Base-by-base conservation (phyloP, 2,888 invertebrate genomes). In the Cancer borealis region DNA sequence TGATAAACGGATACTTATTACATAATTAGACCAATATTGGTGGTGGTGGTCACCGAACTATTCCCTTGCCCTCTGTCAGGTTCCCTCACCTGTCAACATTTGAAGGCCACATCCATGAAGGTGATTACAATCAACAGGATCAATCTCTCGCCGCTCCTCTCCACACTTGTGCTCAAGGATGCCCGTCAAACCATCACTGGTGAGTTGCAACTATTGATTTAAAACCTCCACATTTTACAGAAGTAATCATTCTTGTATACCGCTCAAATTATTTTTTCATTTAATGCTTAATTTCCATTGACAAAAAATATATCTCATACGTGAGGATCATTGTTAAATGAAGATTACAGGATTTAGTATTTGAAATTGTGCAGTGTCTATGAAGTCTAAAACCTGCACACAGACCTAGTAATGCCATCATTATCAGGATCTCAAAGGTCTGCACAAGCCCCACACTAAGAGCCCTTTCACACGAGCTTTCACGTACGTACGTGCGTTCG, bases 101-200 rank as follows among this genome's bases (percentile, higher is more conserved):
- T 91, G 66, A 73, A 8, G 46, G 39, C 6, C n/a, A 0, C 39
- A 73, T 39, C 66, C 91, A 39, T 91, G 30, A 17, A 66, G 91
- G 66, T 73, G 66, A 17, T 26, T 12, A 91, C 66, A 3, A 73
- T 91, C 66, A 91, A 91, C 26, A 17, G 45, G 8, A 6, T 73
- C 5, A 12, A 73, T 21, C 73, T 91, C 45, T 39, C 91, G 10
- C 91, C 30, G 14, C 73, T 91, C 91, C 66, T 91, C n/a, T 73
- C 66, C 46, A 39, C 66, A 10, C n/a, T 91, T 3, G 91, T 91
- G 5, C n/a, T 91, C 10, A 91, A 17, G 49, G 73, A 91, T 45
- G 73, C 39, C n/a, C 39, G 21, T 10, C 45, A 10, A 45, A 45
- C 73, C 12, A 14, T 91, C 73, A 45, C 21, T 21, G 91, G 91